phyloP scores from a whole-genome alignment of 1,140 invertebrate genomes.

The Holotrichia oblita region DNA sequence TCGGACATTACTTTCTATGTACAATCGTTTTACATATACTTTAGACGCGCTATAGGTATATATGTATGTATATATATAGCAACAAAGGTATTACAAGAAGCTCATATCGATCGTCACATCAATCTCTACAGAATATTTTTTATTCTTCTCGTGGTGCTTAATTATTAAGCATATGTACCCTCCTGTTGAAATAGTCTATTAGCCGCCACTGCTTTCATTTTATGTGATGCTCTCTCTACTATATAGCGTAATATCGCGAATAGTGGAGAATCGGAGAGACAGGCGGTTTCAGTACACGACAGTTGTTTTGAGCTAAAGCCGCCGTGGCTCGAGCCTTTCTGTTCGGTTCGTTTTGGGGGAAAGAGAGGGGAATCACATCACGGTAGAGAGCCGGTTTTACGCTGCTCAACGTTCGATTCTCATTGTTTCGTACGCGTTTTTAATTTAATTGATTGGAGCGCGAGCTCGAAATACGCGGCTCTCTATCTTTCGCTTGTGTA shows the following conservation, averaged over 20 bases:
- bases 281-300: slow-evolving; percentile 57
- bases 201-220: slow-evolving; percentile 48
- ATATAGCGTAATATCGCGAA: slow-evolving; percentile 55
- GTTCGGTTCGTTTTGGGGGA: slow-evolving; percentile 31
- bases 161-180: too few relatives aligned
- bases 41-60: too few relatives aligned
- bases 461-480: neutral
- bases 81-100: too few relatives aligned
- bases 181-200: too few relatives aligned
- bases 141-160: too few relatives aligned
- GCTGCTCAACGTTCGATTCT: slow-evolving; percentile 54
- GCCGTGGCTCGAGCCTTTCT: slow-evolving; percentile 44
- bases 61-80: too few relatives aligned
- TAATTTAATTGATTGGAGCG: slow-evolving; percentile 39
- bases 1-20: too few relatives aligned
- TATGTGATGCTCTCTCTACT: slow-evolving; percentile 52
- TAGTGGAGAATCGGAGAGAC: slow-evolving; percentile 50
- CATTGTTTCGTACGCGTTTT: slow-evolving; percentile 48
- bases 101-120: too few relatives aligned
- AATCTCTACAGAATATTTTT: too few relatives aligned
- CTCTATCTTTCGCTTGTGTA: neutral
- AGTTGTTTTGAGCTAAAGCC: slow-evolving; percentile 58
- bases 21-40: too few relatives aligned
- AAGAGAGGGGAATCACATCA: slow-evolving; percentile 42
- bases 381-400: slow-evolving; percentile 53